These are phyloP conservation scores for Boleophthalmus pectinirostris DNA, from an alignment of 2,113 vertebrate genomes.

Conservation along the genomic window DNA sequence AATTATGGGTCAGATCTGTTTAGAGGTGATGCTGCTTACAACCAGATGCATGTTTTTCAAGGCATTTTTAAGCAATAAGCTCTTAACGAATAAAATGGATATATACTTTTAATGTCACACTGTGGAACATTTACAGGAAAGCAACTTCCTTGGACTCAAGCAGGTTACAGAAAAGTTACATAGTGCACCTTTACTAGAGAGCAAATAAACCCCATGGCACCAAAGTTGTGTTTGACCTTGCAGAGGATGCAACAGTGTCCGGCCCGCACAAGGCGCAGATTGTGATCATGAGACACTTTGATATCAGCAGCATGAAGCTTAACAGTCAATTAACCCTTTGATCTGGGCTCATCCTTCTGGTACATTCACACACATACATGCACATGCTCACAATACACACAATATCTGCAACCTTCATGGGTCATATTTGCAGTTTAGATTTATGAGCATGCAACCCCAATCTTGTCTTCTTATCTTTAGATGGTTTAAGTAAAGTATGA, in stretches of 20 bases:
- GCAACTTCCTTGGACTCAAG: too few species aligned
- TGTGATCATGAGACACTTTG: conserved; percentile 52
- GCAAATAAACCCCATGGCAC: conserved; percentile 10
- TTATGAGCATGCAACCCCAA: conserved; percentile 8
- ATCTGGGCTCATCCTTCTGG: conserved; percentile 27
- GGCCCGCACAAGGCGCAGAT: conserved; percentile 33
- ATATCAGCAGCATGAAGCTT: conserved; percentile 47
- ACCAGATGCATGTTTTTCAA: too few species aligned
- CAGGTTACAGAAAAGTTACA: too few species aligned
- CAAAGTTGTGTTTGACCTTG: conserved; percentile 44
- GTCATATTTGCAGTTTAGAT: conserved; percentile 27
- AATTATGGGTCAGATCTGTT: too few species aligned
- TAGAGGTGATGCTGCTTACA: too few species aligned
- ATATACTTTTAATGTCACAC: too few species aligned
- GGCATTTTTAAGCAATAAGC: too few species aligned
- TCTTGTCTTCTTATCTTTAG: conserved; percentile 21
- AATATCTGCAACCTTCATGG: conserved; percentile 5
- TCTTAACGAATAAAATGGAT: too few species aligned
- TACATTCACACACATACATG: conserved; percentile 1
- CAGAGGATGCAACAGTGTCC: conserved; percentile 8
- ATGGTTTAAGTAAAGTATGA: conserved; percentile 34
- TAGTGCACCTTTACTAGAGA: neutral
- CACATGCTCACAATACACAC: neutral
- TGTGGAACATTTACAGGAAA: too few species aligned
- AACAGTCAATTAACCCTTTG: conserved; percentile 63